A percentile compares a stretch with the other conserved stretches of the same genome.
These are phyloP conservation scores for Caenorhabditis imperialis DNA, from an alignment of 2,888 invertebrate genomes.

Conservation along the genomic window DNA sequence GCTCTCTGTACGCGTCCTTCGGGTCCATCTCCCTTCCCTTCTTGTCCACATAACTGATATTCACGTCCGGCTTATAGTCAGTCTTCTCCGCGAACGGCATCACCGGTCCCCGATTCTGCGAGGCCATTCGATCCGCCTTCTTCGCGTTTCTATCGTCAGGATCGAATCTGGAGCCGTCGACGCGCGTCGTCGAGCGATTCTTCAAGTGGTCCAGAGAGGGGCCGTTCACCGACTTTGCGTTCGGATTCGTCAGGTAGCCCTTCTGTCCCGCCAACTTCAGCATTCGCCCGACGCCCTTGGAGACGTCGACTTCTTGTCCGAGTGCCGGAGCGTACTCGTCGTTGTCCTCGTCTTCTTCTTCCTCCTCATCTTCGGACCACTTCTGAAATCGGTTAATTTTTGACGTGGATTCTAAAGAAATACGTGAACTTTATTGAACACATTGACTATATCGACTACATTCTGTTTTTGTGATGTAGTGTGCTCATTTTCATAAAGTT, in stretches of 20 bases:
- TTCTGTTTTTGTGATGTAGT: too few relatives aligned
- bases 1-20: conserved; percentile 90
- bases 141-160: conserved; percentile 78
- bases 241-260: conserved; percentile 65
- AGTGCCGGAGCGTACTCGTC: conserved; percentile 71
- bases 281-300: conserved; percentile 79
- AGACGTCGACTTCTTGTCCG: conserved; percentile 74
- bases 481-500: too few relatives aligned
- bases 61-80: conserved; percentile 79
- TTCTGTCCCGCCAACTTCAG: conserved; percentile 73
- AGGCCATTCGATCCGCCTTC: conserved; percentile 77
- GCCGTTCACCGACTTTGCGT: conserved; percentile 56
- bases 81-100: conserved; percentile 75
- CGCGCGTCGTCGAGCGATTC: conserved; percentile 64
- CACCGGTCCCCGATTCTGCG: conserved; percentile 73
- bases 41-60: conserved; percentile 88
- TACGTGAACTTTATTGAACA: too few relatives aligned
- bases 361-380: conserved; percentile 52
- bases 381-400: too few relatives aligned
- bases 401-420: too few relatives aligned
- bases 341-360: conserved; percentile 57
- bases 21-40: conserved; percentile 91
- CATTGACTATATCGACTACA: too few relatives aligned
- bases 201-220: conserved; percentile 73
- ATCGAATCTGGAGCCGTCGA: conserved; percentile 72